phyloP scores from a whole-genome alignment of 2,888 invertebrate species.

The Perithous albicinctus region DNA sequence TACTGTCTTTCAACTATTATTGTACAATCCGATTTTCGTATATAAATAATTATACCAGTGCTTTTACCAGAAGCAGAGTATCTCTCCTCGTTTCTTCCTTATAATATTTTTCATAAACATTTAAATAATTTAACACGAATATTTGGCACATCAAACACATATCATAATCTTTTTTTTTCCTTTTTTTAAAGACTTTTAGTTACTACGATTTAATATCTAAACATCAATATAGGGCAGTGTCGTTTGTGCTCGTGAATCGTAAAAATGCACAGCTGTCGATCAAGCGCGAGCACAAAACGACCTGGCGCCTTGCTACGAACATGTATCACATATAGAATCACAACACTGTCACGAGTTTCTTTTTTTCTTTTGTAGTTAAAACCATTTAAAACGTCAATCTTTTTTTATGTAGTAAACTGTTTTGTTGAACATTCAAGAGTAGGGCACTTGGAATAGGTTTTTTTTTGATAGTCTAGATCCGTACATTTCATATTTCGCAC shows the following conservation, averaged over 20 bases:
- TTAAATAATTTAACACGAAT: conserved; percentile 82
- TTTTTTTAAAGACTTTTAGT: conserved; percentile 18
- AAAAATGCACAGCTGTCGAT: conserved; percentile 44
- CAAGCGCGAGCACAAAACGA: conserved; percentile 37
- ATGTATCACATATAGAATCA: conserved; percentile 84
- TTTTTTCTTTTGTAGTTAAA: conserved; percentile 74
- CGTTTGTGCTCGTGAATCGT: conserved; percentile 48
- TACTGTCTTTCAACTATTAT: conserved; percentile 56
- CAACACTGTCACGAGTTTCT: conserved; percentile 80
- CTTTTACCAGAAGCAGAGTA: conserved; percentile 59
- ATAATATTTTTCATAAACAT: conserved; percentile 76
- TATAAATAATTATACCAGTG: conserved; percentile 66
- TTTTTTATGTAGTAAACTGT: conserved; percentile 71
- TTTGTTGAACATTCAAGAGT: conserved; percentile 80
- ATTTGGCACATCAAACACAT: conserved; percentile 83
- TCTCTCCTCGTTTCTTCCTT: conserved; percentile 43
- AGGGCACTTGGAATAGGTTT: conserved; percentile 81
- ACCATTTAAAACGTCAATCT: conserved; percentile 76
- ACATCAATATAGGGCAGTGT: conserved; percentile 45
- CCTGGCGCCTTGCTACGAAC: conserved; percentile 64
- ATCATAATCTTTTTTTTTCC: conserved; percentile 61
- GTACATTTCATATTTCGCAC: neutral
- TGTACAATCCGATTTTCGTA: conserved; percentile 65
- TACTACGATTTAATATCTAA: conserved; percentile 49
- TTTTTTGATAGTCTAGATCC: conserved; percentile 30